phyloP scores from a whole-genome alignment of 2,113 vertebrate genomes.

The Menura novaehollandiae region DNA sequence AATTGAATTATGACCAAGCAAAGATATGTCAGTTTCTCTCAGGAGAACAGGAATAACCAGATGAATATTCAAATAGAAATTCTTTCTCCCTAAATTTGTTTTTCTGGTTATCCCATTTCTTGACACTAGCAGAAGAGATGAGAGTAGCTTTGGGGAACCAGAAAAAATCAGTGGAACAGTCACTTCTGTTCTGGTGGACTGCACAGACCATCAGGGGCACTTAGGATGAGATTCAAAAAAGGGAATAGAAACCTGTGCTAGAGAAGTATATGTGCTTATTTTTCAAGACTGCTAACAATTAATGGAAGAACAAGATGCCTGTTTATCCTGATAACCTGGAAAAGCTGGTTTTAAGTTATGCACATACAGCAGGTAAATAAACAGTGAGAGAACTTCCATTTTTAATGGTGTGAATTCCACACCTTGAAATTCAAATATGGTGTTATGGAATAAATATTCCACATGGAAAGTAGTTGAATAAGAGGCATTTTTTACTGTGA shows the following conservation, averaged over 20 bases:
- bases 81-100: background rate
- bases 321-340: background rate
- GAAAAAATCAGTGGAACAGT: background rate
- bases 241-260: background rate
- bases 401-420: background rate
- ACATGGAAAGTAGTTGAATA: background rate
- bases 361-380: background rate
- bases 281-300: background rate
- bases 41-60: background rate
- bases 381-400: background rate
- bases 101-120: background rate
- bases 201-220: accelerated
- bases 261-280: background rate
- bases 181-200: background rate
- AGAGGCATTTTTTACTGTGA: background rate
- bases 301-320: background rate
- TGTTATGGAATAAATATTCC: background rate
- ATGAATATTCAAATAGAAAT: background rate
- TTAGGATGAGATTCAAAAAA: background rate
- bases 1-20: background rate
- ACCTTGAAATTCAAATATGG: background rate
- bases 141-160: background rate
- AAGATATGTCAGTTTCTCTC: background rate
- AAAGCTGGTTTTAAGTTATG: background rate
- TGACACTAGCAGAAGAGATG: background rate